Conservation (phyloP, 2,888 invertebrate species). For the Julus scanicus region DNA sequence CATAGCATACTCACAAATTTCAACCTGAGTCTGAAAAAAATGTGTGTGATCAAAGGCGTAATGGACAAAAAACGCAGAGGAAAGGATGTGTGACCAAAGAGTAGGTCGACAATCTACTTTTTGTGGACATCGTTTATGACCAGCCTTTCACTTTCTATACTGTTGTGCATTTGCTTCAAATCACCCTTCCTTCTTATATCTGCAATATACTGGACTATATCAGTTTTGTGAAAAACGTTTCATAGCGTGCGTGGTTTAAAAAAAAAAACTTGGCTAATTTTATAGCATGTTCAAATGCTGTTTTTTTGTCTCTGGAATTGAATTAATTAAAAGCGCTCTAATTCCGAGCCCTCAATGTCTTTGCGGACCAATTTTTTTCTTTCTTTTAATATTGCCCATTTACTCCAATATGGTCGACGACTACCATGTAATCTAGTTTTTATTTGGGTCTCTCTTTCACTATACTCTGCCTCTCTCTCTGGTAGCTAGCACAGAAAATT, state of each 20-base stretch:
- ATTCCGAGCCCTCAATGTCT: not conserved
- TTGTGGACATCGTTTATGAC: conserved; percentile 1
- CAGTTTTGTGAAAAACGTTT: not conserved
- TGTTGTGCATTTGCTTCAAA: not conserved
- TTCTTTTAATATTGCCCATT: conserved; percentile 29
- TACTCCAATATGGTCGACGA: conserved; percentile 14
- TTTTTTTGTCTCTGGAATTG: not conserved
- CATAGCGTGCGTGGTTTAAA: not conserved
- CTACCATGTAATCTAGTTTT: not conserved
- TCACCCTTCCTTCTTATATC: not conserved
- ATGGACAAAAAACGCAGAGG: not conserved
- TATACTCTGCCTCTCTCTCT: not conserved
- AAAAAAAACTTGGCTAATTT: conserved; percentile 3
- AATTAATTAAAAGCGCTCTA: conserved; percentile 20
- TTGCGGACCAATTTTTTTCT: not conserved
- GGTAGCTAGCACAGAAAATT: not conserved
- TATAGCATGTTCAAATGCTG: not conserved
- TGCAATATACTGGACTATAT: not conserved
- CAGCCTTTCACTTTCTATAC: not conserved
- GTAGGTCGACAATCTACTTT: not conserved
- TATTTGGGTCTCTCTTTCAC: not conserved
- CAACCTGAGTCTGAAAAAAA: not conserved
- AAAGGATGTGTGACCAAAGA: not conserved
- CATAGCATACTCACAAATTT: not conserved
- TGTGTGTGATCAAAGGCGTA: not conserved